phyloP scores from a whole-genome alignment of 2,888 invertebrate species.

The Cartodere bifasciata region DNA sequence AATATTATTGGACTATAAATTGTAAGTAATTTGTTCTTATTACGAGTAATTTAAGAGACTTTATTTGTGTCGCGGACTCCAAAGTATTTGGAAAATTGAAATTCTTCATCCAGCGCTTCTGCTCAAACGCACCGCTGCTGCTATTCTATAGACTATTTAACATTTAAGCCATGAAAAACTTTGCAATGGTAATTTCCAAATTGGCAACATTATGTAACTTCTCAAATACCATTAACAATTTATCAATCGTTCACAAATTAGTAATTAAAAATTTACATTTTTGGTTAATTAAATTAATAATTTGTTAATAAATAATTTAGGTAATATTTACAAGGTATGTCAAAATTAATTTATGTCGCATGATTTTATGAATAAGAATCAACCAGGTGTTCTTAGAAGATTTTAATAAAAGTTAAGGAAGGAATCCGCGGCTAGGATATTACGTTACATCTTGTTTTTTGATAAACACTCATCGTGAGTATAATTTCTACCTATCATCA shows the following conservation, averaged over 20 bases:
- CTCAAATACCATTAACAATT: no score
- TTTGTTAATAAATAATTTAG: no score
- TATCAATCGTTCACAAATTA: no score
- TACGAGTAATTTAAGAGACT: conserved; percentile 28
- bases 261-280: no score
- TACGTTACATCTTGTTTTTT: conserved; percentile 28
- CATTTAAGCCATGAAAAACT: no score
- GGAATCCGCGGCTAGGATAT: conserved; percentile 20
- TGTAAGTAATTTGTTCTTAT: conserved; percentile 31
- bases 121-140: conserved; percentile 26
- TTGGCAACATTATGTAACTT: no score
- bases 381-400: conserved; percentile 21
- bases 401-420: conserved; percentile 19
- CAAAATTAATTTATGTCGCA: no score
- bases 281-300: no score
- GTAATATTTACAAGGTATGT: no score
- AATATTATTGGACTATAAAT: conserved; percentile 32
- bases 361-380: conserved; percentile 7
- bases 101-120: conserved; percentile 20
- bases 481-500: conserved; percentile 16
- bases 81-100: conserved; percentile 31
- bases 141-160: no score
- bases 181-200: no score
- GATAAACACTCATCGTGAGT: conserved; percentile 26
- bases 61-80: conserved; percentile 25